Percentiles rank a stretch among this genome's conserved stretches.
Evolutionary conservation across 2,888 invertebrate genomes (phyloP).

Genomic region (Odontocolon sp.): DNA sequence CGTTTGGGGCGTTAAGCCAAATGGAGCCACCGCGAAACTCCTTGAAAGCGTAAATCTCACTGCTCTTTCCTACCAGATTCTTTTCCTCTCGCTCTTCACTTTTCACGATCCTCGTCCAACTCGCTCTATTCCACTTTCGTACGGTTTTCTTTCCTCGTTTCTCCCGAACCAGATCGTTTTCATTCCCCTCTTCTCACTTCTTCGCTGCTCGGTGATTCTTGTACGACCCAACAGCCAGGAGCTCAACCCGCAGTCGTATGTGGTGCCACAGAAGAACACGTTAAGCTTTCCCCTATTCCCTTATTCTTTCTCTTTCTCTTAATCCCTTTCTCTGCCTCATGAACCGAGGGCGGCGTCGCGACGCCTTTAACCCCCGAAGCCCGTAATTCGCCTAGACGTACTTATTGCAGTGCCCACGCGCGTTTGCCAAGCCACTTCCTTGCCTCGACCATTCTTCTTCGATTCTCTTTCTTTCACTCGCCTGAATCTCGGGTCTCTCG

Average conservation of each 20-base stretch:
- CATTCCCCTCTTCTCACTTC: conserved; percentile 22
- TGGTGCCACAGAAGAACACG: conserved; percentile 37
- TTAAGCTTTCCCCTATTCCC: conserved; percentile 25
- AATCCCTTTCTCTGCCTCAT: conserved; percentile 16
- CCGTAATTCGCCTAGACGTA: conserved; percentile 48
- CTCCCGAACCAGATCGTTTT: conserved; percentile 7
- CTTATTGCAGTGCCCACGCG: conserved; percentile 38
- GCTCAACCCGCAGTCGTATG: conserved; percentile 29
- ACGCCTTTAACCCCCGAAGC: conserved; percentile 34
- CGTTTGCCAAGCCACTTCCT: conserved; percentile 60
- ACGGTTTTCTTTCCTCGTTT: not conserved
- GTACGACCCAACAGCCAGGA: conserved; percentile 1
- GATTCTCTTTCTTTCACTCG: conserved; percentile 11
- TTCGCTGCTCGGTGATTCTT: conserved; percentile 28
- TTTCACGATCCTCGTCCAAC: not conserved
- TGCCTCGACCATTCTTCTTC: conserved; percentile 45
- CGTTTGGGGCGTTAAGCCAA: conserved; percentile 48
- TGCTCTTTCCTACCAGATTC: not conserved
- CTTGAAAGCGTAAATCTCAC: conserved; percentile 39
- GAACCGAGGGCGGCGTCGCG: conserved; percentile 30
- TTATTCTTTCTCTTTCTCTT: conserved; percentile 12
- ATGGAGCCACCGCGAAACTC: conserved; percentile 46
- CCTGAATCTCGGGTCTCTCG: not conserved
- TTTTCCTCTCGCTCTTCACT: not conserved
- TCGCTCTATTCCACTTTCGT: not conserved